Evolutionary conservation across 2,888 invertebrate genomes (phyloP).

Genomic region (Gymnocheta viridis): DNA sequence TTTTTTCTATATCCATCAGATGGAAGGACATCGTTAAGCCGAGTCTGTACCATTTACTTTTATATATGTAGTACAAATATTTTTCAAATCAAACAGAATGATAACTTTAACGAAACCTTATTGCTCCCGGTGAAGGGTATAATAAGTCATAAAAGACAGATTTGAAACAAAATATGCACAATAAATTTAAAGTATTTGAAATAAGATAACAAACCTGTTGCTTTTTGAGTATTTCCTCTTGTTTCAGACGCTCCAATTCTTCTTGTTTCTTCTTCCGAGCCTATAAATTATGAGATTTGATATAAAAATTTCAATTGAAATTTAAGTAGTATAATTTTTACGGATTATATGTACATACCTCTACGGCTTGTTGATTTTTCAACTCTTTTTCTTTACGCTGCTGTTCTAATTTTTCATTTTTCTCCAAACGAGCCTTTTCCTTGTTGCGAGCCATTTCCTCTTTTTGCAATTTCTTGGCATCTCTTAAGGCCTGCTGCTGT

Average conservation of each 20-base stretch:
- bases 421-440: constrained; percentile 85
- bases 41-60: not conserved
- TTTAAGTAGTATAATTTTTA: constrained; percentile 73
- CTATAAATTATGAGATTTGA: constrained; percentile 82
- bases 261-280: constrained; percentile 93
- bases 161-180: not conserved
- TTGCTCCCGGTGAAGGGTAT: constrained; percentile 12
- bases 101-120: not conserved
- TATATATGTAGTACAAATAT: not conserved
- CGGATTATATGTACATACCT: constrained; percentile 84
- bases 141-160: constrained; percentile 8
- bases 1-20: too few species aligned
- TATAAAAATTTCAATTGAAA: not conserved
- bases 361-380: constrained; percentile 92
- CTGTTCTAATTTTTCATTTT: constrained; percentile 91
- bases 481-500: constrained; percentile 88
- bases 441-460: constrained; percentile 84
- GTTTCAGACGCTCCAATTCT: constrained; percentile 91
- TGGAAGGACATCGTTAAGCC: too few species aligned
- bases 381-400: constrained; percentile 91
- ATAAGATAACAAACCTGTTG: constrained; percentile 87
- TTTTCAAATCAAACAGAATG: not conserved
- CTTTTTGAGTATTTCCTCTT: constrained; percentile 92
- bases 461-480: constrained; percentile 89
- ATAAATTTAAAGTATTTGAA: not conserved